Evolutionary conservation across 92 coral and sea anemone genomes (phyloP), one percentile per base, ranked within the genome.

Genomic region (Zoanthus sansibaricus): DNA sequence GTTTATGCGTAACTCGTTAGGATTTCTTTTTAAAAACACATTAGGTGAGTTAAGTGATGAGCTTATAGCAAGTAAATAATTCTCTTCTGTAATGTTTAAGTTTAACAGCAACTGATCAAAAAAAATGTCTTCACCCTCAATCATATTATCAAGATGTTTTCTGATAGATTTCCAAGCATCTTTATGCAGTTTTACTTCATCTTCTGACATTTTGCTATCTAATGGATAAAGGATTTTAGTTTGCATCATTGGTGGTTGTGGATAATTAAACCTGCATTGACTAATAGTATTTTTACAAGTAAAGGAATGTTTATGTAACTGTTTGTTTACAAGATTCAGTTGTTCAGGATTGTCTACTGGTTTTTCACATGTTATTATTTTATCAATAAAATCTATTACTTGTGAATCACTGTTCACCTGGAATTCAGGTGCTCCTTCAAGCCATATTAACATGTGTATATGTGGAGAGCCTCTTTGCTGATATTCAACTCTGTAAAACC

Each of bases 191-290:
- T 49, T 49, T 49, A 49, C 55, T 49, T 49, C 12, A 49, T 49
- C 7, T 11, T 49, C 55, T 49, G 55, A 11, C 12, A 49, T 49
- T 1, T 49, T 7, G 12, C 55, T 49, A 70, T 88, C 91, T 46
- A 82, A 30, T 15, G 91, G 91, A 73, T 88, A 83, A 32, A 88
- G 89, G 72, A 89, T 89, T 67, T 86, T 18, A 33, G 92, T 74
- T 9, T 58, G 49, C 68, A 49, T 61, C 83, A 82, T 79, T 16
- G 84, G 84, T 79, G 84, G 84, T 31, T 79, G 84, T 51, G 84
- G 84, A 52, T 79, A 79, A 82, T 82, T 82, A 66, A 82, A 82
- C 16, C 86, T 59, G 62, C 76, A 82, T 6, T 14, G 47, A 8
- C 62, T 82, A 62, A 42, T 76, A 31, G 48, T 20, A 11, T 61